Base-by-base conservation (phyloP, 2,113 vertebrate genomes). In the Trinectes maculatus region DNA sequence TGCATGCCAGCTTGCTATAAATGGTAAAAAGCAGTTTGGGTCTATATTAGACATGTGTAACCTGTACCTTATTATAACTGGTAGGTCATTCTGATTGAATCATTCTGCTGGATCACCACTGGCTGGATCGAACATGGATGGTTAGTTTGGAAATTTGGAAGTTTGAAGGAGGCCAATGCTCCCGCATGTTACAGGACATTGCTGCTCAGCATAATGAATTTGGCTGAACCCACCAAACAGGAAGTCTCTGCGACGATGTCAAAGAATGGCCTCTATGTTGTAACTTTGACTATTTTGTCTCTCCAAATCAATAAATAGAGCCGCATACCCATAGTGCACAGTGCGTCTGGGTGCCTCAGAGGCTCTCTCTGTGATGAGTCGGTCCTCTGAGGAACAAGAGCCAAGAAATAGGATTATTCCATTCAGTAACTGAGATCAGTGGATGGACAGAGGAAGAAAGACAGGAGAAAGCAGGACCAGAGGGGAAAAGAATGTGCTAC, bases 261-360 rank as follows among this genome's bases (percentile, higher is more conserved):
- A 80, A 76, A 85, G 77, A 82, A 87, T 71, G 79, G 65, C 71
- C 67, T 69, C 78, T 63, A 66, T 86, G 80, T 90, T 87, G 83
- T 82, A 82, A 79, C 64, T 39, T 66, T 66, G 60, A 84, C 58
- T 86, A 82, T 89, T 89, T 87, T 88, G 76, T 85, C 77, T 87
- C 66, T 75, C 63, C 55, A 62, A 87, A 89, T 65, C 68, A 91
- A 86, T 89, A 90, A 90, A 91, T 87, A 77, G 48, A 62, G 72
- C 71, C 47, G 53, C 76, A 73, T 69, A 55, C 70, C 62, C 70
- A 58, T 28, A 62, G 74, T 69, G 67, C 54, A 49, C 52, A 51
- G 56, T 59, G 64, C 77, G 66, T 80, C 75, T 34, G 28, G 65
- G 69, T 65, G 31, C 66, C 70, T 52, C 60, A 49, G 60, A 57